phyloP scores from a whole-genome alignment of 2,797 vertebrate genomes.

The Coreius guichenoti region DNA sequence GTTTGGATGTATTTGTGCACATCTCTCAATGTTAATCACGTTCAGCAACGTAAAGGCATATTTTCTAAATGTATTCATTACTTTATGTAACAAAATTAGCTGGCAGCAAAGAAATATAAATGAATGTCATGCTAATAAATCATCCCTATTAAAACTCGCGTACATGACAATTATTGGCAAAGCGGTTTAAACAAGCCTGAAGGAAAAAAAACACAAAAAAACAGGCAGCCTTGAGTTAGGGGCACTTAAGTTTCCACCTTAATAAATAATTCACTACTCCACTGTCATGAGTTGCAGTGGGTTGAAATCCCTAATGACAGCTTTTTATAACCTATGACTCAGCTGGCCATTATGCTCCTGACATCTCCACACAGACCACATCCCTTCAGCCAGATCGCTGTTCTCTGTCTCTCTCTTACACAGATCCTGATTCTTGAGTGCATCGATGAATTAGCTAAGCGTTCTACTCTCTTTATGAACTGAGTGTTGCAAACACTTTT shows the following conservation, averaged over 20 bases:
- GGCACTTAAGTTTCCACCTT: conserved; percentile 79
- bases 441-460: conserved; percentile 40
- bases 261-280: conserved; percentile 84
- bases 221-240: conserved; percentile 74
- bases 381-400: conserved; percentile 59
- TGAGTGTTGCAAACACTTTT: conserved; percentile 38
- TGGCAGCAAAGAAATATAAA: conserved; percentile 50
- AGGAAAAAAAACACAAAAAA: conserved; percentile 73
- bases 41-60: background rate
- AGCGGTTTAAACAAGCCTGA: conserved; percentile 72
- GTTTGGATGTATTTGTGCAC: conserved; percentile 18
- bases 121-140: conserved; percentile 51
- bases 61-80: conserved; percentile 37
- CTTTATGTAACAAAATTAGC: conserved; percentile 44
- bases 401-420: conserved; percentile 17
- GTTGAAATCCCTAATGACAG: conserved; percentile 83
- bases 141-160: conserved; percentile 47
- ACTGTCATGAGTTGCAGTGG: conserved; percentile 81
- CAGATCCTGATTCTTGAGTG: conserved; percentile 40
- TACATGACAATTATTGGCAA: conserved; percentile 53
- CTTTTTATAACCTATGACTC: conserved; percentile 87
- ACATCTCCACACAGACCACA: conserved; percentile 79
- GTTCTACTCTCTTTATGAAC: conserved; percentile 32
- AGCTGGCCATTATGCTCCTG: conserved; percentile 78
- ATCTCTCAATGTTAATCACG: conserved; percentile 25